Base-by-base conservation (phyloP, 1,140 invertebrate species). In the Sycophila sp. region DNA sequence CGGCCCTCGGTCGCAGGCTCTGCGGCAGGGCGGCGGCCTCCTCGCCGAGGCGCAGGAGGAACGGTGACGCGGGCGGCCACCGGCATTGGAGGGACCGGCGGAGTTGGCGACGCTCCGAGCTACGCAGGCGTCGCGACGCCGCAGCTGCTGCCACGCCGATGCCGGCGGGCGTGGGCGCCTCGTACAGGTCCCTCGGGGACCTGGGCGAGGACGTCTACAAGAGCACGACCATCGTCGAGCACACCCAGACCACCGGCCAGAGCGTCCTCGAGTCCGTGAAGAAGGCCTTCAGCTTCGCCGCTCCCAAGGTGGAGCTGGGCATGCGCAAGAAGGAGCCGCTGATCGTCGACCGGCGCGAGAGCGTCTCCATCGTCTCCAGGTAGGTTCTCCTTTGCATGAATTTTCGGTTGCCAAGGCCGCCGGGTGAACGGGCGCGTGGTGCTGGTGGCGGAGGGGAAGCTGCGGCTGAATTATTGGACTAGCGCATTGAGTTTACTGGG, bases 171-270 rank as follows among this genome's bases (percentile, higher is more conserved):
- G 86, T 88, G 78, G 88, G 88, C 76, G 86, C 88, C 79, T 89
- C 89, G 77, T 91, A 91, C 86, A 88, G 87, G 78, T 90, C 89
- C 73, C 85, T 91, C 78, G 85, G 87, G 60, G 88, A 87, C 77
- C 81, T 87, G 79, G 84, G 84, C 77, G 88, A 89, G 83, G 88
- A 90, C 82, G 88, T 90, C 60, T 91, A 91, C 86, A 89, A 89
- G 78, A 87, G 88, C 75, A 91, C 90, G 22, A 91, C 89, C 38
- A 86, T 90, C 76, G 84, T 86, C 59, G 89, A 89, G 72, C 85
- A 86, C 71, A 87, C 85, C 30, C 85, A 87, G 71, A 87, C 82
- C 63, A 83, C 84, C 26, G 77, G 85, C 13, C 80, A 86, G 45
- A 88, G 87, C 69, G 82, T 91, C 36, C 78, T 91, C 70, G 89